A percentile compares a stretch with the other conserved stretches of the same genome.
Conservation (phyloP, 1,140 invertebrate species). For the Acyrthosiphon pisum region DNA sequence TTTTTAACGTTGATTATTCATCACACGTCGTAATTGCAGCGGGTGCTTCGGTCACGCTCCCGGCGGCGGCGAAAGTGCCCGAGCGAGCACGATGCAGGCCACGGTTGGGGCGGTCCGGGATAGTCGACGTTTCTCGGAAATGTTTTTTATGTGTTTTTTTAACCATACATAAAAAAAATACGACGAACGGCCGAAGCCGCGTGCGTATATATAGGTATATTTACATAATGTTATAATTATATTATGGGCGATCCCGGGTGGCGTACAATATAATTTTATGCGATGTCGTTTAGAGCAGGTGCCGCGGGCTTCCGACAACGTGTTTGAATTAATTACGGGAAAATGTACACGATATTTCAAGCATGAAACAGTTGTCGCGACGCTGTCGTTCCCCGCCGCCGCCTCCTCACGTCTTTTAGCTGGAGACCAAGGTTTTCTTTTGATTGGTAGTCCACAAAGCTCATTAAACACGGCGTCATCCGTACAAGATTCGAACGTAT, state of each 20-base stretch:
- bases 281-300: neutral
- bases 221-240: neutral
- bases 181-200: neutral
- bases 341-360: slow-evolving; percentile 11
- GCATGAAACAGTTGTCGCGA: neutral
- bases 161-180: neutral
- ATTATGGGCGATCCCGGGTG: neutral
- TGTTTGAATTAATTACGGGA: slow-evolving; percentile 35
- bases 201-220: neutral
- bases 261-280: neutral
- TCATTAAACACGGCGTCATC: neutral
- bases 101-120: no score
- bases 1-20: neutral
- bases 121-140: neutral
- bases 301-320: neutral
- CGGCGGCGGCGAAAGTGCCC: neutral
- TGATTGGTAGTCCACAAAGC: neutral
- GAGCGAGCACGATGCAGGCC: neutral
- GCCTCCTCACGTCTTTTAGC: neutral
- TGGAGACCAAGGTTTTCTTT: slow-evolving; percentile 3
- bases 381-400: neutral
- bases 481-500: neutral
- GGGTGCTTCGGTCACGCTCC: neutral
- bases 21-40: neutral
- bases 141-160: neutral